Conservation (phyloP, 2,888 invertebrate species). For the Lycia hirtaria region DNA sequence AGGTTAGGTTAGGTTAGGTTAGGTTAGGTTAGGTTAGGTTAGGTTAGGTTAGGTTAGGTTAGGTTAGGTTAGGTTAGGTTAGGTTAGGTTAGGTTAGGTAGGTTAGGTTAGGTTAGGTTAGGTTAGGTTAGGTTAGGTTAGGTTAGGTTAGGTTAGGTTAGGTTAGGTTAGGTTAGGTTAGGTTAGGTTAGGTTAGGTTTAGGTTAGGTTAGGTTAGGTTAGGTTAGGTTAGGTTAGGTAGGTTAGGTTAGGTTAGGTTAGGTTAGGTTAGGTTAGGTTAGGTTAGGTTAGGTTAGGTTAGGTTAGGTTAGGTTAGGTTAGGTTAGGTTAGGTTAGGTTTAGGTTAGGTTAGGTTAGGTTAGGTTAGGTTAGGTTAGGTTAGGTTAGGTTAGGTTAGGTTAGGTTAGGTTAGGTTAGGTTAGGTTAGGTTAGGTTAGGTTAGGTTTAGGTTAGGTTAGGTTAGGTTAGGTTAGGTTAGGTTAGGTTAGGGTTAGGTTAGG, state of each 20-base stretch:
- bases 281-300: conserved; percentile 42
- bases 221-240: neutral
- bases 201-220: too few relatives aligned
- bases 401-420: conserved; percentile 43
- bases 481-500: conserved; percentile 44
- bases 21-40: too few relatives aligned
- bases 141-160: too few relatives aligned
- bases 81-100: too few relatives aligned
- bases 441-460: conserved; percentile 36
- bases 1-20: too few relatives aligned
- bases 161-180: too few relatives aligned
- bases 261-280: conserved; percentile 43
- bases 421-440: conserved; percentile 33
- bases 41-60: too few relatives aligned
- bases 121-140: too few relatives aligned
- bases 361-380: conserved; percentile 33
- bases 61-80: too few relatives aligned
- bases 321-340: neutral
- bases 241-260: conserved; percentile 39
- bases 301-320: neutral
- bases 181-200: too few relatives aligned
- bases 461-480: conserved; percentile 39
- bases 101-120: too few relatives aligned
- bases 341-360: conserved; percentile 17
- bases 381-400: conserved; percentile 42